Evolutionary conservation across 2,113 vertebrate species (phyloP).

Genomic region (Corynorhinus townsendii): DNA sequence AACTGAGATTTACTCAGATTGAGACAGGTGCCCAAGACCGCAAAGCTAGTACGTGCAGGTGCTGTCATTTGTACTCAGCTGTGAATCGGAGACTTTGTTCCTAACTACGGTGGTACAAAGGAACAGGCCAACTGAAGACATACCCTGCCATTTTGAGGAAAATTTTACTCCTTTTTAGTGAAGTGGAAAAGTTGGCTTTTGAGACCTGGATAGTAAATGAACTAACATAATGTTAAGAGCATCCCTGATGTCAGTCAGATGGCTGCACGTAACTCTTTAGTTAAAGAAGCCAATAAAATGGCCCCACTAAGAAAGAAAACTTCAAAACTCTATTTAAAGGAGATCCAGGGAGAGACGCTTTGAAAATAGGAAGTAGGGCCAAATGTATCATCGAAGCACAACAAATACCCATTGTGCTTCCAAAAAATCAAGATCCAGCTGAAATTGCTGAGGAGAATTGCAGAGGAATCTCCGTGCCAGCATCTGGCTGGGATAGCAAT

Average conservation of each 20-base stretch:
- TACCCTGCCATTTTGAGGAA: background rate
- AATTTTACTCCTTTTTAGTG: background rate
- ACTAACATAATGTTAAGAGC: background rate
- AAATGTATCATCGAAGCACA: background rate
- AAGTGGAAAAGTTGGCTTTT: conserved; percentile 17
- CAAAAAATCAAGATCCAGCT: conserved; percentile 2
- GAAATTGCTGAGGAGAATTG: background rate
- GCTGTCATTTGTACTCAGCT: background rate
- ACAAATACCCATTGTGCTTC: background rate
- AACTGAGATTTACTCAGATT: background rate
- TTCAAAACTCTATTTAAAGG: conserved; percentile 21
- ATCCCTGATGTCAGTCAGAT: background rate
- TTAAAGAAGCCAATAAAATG: background rate
- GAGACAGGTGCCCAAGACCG: background rate
- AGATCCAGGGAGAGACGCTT: background rate
- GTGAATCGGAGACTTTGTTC: background rate
- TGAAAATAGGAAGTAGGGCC: background rate
- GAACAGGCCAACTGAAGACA: background rate
- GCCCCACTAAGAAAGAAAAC: background rate
- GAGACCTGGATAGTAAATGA: background rate
- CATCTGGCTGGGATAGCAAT: background rate
- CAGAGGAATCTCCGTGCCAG: background rate
- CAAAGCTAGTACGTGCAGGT: background rate
- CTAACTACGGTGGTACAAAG: background rate
- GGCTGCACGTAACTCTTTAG: background rate